Conservation (phyloP, 2,888 invertebrate genomes). For the Dione juno region DNA sequence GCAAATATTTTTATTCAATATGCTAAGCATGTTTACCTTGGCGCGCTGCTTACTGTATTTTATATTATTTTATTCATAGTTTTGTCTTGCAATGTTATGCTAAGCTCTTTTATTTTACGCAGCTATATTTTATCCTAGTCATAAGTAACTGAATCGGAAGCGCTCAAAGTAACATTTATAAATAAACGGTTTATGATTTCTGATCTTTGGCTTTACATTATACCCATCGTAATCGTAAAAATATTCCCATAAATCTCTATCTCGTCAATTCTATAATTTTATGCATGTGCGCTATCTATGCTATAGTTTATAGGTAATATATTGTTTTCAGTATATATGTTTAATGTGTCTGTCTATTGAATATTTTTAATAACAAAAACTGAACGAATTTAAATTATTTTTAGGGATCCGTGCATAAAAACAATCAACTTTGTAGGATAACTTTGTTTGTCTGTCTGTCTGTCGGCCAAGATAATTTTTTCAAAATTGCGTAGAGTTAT, state of each 20-base stretch:
- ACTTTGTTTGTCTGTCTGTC: too few species aligned
- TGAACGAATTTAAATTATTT: too few species aligned
- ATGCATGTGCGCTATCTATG: too few species aligned
- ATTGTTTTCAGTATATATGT: too few species aligned
- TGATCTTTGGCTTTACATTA: neutral
- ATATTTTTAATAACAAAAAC: too few species aligned
- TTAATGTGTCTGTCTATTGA: too few species aligned
- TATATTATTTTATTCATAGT: constrained; percentile 1
- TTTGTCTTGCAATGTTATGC: neutral
- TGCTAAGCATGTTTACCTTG: constrained; percentile 51
- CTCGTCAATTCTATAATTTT: neutral
- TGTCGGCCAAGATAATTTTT: too few species aligned
- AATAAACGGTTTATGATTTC: constrained; percentile 3
- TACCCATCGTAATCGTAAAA: neutral
- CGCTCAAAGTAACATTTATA: constrained; percentile 5
- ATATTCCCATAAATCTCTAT: constrained; percentile 5
- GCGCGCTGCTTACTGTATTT: constrained; percentile 40
- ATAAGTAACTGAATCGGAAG: neutral
- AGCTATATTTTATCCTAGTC: neutral
- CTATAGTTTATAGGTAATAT: too few species aligned
- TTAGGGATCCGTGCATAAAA: too few species aligned
- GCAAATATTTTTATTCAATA: constrained; percentile 52
- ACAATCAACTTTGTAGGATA: too few species aligned
- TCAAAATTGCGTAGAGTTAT: too few species aligned
- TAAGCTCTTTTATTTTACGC: neutral